phyloP scores from a whole-genome alignment of 2,113 vertebrate genomes.

The Theristicus caerulescens region DNA sequence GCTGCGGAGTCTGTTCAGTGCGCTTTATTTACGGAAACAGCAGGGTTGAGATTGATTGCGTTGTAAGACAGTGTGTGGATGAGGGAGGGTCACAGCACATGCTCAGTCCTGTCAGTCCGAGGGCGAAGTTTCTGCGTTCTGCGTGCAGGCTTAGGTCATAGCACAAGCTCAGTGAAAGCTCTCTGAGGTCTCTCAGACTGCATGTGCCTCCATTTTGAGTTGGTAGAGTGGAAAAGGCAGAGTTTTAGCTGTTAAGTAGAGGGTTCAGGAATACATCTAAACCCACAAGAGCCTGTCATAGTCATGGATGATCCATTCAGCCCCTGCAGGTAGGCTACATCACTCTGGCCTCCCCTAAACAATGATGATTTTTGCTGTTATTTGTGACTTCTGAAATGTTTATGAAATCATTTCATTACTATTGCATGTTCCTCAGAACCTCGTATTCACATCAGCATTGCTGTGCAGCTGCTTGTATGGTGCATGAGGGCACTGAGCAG shows the following conservation, averaged over 20 bases:
- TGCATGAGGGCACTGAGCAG: slow-evolving; percentile 33
- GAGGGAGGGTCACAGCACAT: slow-evolving; percentile 95
- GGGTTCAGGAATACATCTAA: slow-evolving; percentile 48
- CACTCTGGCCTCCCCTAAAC: slow-evolving; percentile 63
- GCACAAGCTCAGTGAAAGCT: slow-evolving; percentile 95
- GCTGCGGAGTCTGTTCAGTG: slow-evolving; percentile 73
- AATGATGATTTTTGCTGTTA: slow-evolving; percentile 35
- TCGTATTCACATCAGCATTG: not conserved
- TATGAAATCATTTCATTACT: slow-evolving; percentile 39
- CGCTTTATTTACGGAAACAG: slow-evolving; percentile 86
- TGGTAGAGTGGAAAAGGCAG: slow-evolving; percentile 83
- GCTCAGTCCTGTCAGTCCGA: slow-evolving; percentile 90
- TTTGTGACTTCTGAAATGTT: slow-evolving; percentile 49
- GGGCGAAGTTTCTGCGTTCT: slow-evolving; percentile 89
- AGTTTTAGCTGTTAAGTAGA: slow-evolving; percentile 60
- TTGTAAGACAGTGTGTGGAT: slow-evolving; percentile 57
- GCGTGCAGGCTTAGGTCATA: slow-evolving; percentile 96
- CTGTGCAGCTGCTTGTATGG: not conserved
- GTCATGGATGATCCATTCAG: slow-evolving; percentile 95
- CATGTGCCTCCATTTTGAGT: slow-evolving; percentile 98
- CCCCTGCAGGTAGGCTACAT: slow-evolving; percentile 93
- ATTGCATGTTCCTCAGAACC: slow-evolving; percentile 57
- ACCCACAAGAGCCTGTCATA: slow-evolving; percentile 78
- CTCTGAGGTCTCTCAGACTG: slow-evolving; percentile 81
- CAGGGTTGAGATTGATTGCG: slow-evolving; percentile 80